These are phyloP conservation scores for Gymnosoma rotundatum DNA, from an alignment of 2,888 invertebrate genomes.

Conservation along the genomic window DNA sequence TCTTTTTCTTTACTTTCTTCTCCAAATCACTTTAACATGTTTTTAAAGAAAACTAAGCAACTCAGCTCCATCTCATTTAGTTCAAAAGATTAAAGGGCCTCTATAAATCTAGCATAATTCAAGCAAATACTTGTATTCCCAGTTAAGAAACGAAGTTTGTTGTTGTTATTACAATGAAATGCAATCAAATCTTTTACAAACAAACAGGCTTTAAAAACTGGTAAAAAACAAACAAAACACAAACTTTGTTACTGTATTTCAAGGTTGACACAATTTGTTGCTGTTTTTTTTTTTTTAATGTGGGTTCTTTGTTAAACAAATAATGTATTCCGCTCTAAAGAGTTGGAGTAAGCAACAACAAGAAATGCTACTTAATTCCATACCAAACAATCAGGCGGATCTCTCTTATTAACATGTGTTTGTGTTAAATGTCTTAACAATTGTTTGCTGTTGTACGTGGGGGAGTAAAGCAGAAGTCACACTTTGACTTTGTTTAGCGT, in stretches of 20 bases:
- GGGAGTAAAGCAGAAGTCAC: slow-evolving; percentile 6
- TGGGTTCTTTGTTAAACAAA: slow-evolving; percentile 32
- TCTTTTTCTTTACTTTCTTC: too few species aligned
- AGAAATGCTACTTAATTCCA: slow-evolving; percentile 35
- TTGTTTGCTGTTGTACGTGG: slow-evolving; percentile 48
- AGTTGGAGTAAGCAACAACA: not conserved
- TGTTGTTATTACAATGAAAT: slow-evolving; percentile 43
- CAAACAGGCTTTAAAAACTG: not conserved
- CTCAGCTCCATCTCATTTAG: too few species aligned
- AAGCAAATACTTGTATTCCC: not conserved
- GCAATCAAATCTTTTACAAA: slow-evolving; percentile 48
- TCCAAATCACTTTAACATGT: too few species aligned
- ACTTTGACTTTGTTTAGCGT: slow-evolving; percentile 60
- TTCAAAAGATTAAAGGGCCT: too few species aligned
- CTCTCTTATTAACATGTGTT: slow-evolving; percentile 25
- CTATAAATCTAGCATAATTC: too few species aligned
- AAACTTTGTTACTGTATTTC: too few species aligned
- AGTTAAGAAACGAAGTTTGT: not conserved
- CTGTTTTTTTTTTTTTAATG: not conserved
- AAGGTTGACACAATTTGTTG: not conserved
- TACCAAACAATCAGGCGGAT: slow-evolving; percentile 49
- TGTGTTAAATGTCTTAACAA: slow-evolving; percentile 58
- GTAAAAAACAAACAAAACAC: not conserved
- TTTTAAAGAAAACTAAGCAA: too few species aligned
- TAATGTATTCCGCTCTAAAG: not conserved